Base-by-base conservation (phyloP, 2,113 vertebrate genomes). In the Ciconia boyciana region DNA sequence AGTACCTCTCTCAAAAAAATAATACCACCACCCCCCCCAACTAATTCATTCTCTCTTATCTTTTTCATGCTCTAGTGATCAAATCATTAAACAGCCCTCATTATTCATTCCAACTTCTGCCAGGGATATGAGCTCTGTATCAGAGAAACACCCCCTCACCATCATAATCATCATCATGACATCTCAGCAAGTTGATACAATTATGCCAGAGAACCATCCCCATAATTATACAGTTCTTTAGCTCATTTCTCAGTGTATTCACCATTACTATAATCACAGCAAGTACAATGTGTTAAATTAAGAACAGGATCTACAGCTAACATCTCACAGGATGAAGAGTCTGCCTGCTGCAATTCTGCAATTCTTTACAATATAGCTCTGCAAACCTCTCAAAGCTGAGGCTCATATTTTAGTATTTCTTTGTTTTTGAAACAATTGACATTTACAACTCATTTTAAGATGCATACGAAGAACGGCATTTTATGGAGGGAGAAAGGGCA, bases 251-350 rank as follows among this genome's bases (percentile, higher is more conserved):
- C 86, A 75, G 95, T 96, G 94, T 96, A 97, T 97, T 95, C 95
- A 96, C 96, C 96, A 86, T 96, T 96, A 92, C 93, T 97, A 97
- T 97, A 96, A 96, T 98, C 97, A 97, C 62, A 92, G 87, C n/a
- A 46, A 96, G 93, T 87, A 94, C 95, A 96, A 83, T 74, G 92
- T 94, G 94, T 97, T 98, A 98, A 98, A 97, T 98, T 98, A 98
- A 96, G 97, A 97, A 97, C 96, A 97, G 91, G 96, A 97, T 96
- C 94, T 89, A 92, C 96, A 97, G 96, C 79, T 94, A 58, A 76
- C 86, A 88, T 48, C 95, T 93, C 90, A 69, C 72, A 92, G 90
- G 64, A 96, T 68, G 71, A 97, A 96, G 91, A 97, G 68, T 68
- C 87, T 96, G 91, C 96, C 75, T 97, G 95, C 90, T 97, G 94